Percentiles rank a stretch among this genome's conserved stretches.
phyloP scores from a whole-genome alignment of 64 coral and sea anemone species.

The Exaiptasia diaphana region DNA sequence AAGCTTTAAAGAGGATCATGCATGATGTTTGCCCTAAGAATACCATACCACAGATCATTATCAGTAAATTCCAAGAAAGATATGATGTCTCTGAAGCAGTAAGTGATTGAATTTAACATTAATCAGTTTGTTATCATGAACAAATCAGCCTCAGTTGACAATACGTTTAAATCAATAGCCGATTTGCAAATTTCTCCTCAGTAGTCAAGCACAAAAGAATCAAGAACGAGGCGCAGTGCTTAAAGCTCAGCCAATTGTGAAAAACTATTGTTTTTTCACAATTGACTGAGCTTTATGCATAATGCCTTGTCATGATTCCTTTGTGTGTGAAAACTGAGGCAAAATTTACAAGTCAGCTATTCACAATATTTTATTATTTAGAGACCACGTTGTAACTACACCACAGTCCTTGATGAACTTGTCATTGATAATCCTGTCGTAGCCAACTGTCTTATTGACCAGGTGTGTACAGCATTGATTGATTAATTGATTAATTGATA shows the following conservation, averaged over 20 bases:
- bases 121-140: not conserved
- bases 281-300: too few relatives aligned
- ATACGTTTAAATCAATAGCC: not conserved
- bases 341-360: too few relatives aligned
- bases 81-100: constrained; percentile 82
- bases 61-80: constrained; percentile 83
- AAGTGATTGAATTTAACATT: constrained; percentile 9
- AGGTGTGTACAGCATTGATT: too few relatives aligned
- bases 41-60: constrained; percentile 67
- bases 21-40: constrained; percentile 23
- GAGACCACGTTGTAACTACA: constrained; percentile 73
- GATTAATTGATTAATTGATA: too few relatives aligned
- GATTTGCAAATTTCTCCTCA: not conserved
- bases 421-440: constrained; percentile 79
- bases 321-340: too few relatives aligned
- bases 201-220: too few relatives aligned
- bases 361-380: constrained; percentile 1
- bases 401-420: constrained; percentile 78
- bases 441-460: constrained; percentile 94
- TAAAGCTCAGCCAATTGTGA: too few relatives aligned
- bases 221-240: too few relatives aligned
- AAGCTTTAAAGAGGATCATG: constrained; percentile 63
- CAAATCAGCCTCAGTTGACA: not conserved
- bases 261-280: too few relatives aligned
- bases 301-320: too few relatives aligned